Evolutionary conservation across 2,888 invertebrate genomes (phyloP).

Genomic region (Philopedon plagiatum): DNA sequence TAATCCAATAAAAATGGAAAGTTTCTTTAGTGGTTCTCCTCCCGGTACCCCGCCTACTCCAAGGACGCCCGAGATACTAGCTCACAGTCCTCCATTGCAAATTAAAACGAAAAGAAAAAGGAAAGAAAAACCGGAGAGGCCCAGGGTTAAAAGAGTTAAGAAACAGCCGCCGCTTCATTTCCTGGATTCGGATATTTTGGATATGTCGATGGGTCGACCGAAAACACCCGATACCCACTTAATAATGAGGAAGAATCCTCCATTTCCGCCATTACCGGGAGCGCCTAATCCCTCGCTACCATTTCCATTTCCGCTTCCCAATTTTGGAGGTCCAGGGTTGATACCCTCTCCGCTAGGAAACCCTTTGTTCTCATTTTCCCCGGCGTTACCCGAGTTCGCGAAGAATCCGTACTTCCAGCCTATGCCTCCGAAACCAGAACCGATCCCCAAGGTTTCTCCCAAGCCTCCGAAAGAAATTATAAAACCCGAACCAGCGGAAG

Average conservation of each 20-base stretch:
- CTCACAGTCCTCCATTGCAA: constrained; percentile 73
- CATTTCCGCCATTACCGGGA: constrained; percentile 52
- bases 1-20: constrained; percentile 64
- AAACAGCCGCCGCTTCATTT: constrained; percentile 56
- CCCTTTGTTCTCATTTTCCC: constrained; percentile 66
- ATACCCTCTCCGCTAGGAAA: constrained; percentile 54
- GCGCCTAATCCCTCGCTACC: constrained; percentile 63
- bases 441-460: constrained; percentile 55
- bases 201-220: constrained; percentile 64
- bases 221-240: constrained; percentile 65
- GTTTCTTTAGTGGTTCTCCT: constrained; percentile 70
- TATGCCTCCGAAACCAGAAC: constrained; percentile 72
- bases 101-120: constrained; percentile 74
- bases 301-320: constrained; percentile 71
- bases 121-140: constrained; percentile 69
- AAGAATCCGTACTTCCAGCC: constrained; percentile 74
- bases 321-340: constrained; percentile 66
- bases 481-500: constrained; percentile 51
- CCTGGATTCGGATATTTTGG: constrained; percentile 57
- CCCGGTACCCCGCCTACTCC: constrained; percentile 73
- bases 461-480: constrained; percentile 42
- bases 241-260: constrained; percentile 46
- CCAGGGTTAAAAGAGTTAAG: constrained; percentile 58
- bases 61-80: constrained; percentile 73
- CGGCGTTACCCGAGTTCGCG: constrained; percentile 71